Evolutionary conservation across 2,113 vertebrate species (phyloP), one percentile per base, ranked within the genome.

Genomic region (Lepisosteus osseus): DNA sequence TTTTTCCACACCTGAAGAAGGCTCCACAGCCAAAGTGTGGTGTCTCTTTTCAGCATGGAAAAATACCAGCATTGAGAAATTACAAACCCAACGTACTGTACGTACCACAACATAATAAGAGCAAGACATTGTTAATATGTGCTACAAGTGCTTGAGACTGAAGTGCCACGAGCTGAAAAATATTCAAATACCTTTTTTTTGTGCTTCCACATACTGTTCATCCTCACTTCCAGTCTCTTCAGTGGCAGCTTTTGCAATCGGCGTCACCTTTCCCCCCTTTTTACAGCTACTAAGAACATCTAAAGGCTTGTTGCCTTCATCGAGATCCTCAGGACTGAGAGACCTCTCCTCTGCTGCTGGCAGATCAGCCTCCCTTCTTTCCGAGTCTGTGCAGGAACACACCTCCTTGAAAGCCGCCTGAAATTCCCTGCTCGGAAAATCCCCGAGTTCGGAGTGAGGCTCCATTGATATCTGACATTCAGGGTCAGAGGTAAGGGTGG

Each of bases 341-440:
- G 72, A 15, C 3, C 47, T 41, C 29, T 79, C 79, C 43, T 81
- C 61, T 17, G 61, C 2, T 69, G 5, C 17, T 40, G 63, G 4
- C 57, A 65, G 51, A 68, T 7, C 0, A 69, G 29, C 7, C 15
- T 59, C 11, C 11, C 56, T 59, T 4, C 29, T 54, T 62, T 79
- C 78, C 7, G 70, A 67, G 6, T 80, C 78, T 54, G 61, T 14
- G 74, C 17, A 13, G 6, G 57, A 42, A 17, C 77, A 78, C 0
- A 77, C 75, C 66, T 88, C 86, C 67, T 90, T 81, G 42, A 85
- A 69, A 0, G 78, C 80, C 1, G 61, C 72, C 64, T 88, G 89
- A 54, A 90, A 82, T 67, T 90, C 90, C 51, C 85, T 83, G 67
- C 17, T 78, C 3, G 87, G 86, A 69, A 86, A 84, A 15, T 83